A percentile compares a stretch with the other conserved stretches of the same genome.
These are phyloP conservation scores for Agapostemon virescens DNA, from an alignment of 2,888 invertebrate species.

Conservation along the genomic window DNA sequence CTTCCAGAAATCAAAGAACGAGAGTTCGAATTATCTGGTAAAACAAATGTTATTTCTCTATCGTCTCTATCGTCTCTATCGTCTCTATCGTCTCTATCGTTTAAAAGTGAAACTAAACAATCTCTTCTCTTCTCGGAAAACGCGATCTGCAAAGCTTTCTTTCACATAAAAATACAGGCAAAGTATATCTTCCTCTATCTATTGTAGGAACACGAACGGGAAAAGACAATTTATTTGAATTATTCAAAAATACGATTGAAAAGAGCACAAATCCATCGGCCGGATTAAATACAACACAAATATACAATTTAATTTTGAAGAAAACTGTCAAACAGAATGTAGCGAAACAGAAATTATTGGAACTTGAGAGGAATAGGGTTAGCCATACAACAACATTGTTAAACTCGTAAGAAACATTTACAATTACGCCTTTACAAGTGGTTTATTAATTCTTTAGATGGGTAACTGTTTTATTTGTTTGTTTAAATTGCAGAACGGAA, in stretches of 20 bases:
- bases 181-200: neutral
- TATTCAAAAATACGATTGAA: slow-evolving; percentile 33
- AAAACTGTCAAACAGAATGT: slow-evolving; percentile 37
- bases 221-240: slow-evolving; percentile 38
- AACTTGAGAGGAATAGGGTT: neutral
- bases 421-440: neutral
- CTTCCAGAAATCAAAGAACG: slow-evolving; percentile 16
- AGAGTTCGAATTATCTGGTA: slow-evolving; percentile 29
- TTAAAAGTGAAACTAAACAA: neutral
- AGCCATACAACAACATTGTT: neutral
- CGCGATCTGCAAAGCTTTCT: neutral
- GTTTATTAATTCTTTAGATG: neutral
- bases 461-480: neutral
- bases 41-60: neutral
- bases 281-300: slow-evolving; percentile 30
- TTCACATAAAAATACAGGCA: neutral
- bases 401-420: slow-evolving; percentile 32
- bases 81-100: no score
- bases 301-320: slow-evolving; percentile 38
- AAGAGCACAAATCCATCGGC: neutral
- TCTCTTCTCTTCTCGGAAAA: neutral
- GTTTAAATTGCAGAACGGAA: slow-evolving; percentile 26
- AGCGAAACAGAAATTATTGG: slow-evolving; percentile 20
- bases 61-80: no score
- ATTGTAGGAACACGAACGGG: slow-evolving; percentile 6